These are phyloP conservation scores for Drosophila elegans DNA, from an alignment of 1,140 invertebrate species.

Conservation along the genomic window DNA sequence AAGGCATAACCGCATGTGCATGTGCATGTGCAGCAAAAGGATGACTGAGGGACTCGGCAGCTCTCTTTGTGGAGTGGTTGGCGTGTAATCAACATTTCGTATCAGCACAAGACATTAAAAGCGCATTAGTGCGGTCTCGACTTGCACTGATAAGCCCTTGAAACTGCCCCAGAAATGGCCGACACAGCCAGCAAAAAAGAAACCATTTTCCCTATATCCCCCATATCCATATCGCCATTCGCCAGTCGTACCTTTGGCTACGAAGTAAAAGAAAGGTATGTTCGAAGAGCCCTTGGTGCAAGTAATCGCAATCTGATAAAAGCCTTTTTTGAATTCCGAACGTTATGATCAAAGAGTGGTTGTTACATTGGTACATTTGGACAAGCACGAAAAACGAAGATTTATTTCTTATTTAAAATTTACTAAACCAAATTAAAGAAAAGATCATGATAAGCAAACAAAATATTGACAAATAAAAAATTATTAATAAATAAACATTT, in stretches of 20 bases:
- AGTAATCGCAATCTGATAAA: conserved; percentile 35
- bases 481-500: too few species aligned
- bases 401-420: not conserved
- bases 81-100: conserved; percentile 80
- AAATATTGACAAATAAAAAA: too few species aligned
- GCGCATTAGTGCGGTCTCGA: conserved; percentile 80
- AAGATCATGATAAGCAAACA: too few species aligned
- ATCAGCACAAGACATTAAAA: conserved; percentile 84
- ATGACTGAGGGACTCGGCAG: not conserved
- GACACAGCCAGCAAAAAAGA: conserved; percentile 10
- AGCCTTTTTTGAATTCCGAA: conserved; percentile 8
- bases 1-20: conserved; percentile 26
- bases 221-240: not conserved
- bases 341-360: conserved; percentile 19
- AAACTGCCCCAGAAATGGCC: conserved; percentile 54
- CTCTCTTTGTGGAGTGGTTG: conserved; percentile 16
- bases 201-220: conserved; percentile 4
- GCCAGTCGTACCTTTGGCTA: not conserved
- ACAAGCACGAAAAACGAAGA: not conserved
- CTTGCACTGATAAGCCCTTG: conserved; percentile 71
- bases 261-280: conserved; percentile 14
- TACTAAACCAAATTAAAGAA: too few species aligned
- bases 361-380: conserved; percentile 4
- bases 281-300: conserved; percentile 5
- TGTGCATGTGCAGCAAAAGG: conserved; percentile 4